These are phyloP conservation scores for Tenthredo notha DNA, from an alignment of 2,888 invertebrate genomes.

Conservation along the genomic window DNA sequence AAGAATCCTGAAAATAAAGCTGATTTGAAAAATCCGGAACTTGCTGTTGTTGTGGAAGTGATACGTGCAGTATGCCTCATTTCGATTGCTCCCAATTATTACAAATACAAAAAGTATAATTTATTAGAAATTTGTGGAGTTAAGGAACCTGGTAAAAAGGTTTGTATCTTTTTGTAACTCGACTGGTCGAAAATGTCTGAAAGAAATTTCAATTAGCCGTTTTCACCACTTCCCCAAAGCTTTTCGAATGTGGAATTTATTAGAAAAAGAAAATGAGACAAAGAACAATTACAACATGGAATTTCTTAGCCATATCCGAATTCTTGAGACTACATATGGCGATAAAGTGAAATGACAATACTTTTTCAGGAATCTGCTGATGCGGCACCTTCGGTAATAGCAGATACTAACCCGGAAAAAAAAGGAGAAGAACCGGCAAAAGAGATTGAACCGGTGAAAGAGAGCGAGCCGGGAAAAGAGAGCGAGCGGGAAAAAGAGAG, in stretches of 20 bases:
- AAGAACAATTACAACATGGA: too few relatives aligned
- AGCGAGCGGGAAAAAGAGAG: neutral
- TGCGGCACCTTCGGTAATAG: neutral
- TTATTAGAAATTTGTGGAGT: slow-evolving; percentile 81
- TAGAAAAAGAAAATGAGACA: too few relatives aligned
- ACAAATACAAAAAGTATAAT: slow-evolving; percentile 91
- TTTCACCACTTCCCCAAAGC: neutral
- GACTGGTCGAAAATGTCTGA: neutral
- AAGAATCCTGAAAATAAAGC: slow-evolving; percentile 88
- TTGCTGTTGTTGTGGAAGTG: slow-evolving; percentile 91
- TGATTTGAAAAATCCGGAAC: slow-evolving; percentile 88
- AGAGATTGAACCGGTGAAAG: neutral
- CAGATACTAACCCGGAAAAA: neutral
- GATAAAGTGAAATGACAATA: neutral
- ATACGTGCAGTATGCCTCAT: slow-evolving; percentile 90
- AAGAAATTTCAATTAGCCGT: neutral
- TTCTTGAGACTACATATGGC: neutral
- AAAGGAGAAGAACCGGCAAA: neutral
- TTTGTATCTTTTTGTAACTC: neutral
- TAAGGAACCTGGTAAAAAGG: slow-evolving; percentile 55
- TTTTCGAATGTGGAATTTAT: neutral
- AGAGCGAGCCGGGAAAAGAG: neutral
- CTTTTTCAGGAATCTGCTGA: neutral
- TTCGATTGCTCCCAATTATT: slow-evolving; percentile 89
- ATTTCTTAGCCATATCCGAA: too few relatives aligned